Percentiles rank a stretch among this genome's conserved stretches.
Evolutionary conservation across 1,140 invertebrate species (phyloP).

Genomic region (Drosophila bifasciata): DNA sequence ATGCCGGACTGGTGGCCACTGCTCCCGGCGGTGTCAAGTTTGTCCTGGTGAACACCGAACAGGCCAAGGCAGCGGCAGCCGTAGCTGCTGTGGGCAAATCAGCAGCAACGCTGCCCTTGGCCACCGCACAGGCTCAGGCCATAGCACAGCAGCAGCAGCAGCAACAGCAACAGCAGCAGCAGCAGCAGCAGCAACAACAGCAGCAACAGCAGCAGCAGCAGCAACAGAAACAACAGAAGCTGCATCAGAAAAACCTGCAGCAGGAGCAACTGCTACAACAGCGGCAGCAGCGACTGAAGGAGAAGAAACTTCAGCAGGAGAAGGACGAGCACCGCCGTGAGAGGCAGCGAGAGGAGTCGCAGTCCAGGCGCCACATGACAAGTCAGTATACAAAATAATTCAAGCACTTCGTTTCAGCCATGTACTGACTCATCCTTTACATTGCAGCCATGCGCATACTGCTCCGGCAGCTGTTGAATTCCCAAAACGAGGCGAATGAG

Average conservation of each 20-base stretch:
- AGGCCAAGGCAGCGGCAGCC: conserved; percentile 58
- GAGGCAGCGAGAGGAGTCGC: conserved; percentile 54
- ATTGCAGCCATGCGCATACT: conserved; percentile 70
- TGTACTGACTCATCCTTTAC: background rate
- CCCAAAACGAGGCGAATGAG: conserved; percentile 84
- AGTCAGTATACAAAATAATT: conserved; percentile 40
- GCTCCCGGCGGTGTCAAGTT: conserved; percentile 76
- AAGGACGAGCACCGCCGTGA: conserved; percentile 60
- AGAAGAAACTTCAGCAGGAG: conserved; percentile 42
- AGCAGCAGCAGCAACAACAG: conserved; percentile 33
- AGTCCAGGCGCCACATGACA: conserved; percentile 62
- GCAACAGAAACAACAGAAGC: conserved; percentile 28
- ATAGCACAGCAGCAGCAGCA: conserved; percentile 40
- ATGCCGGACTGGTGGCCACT: conserved; percentile 58
- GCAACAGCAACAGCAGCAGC: conserved; percentile 50
- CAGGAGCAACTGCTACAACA: conserved; percentile 22
- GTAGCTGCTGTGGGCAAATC: conserved; percentile 55
- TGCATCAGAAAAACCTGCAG: conserved; percentile 39
- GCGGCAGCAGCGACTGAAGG: conserved; percentile 5
- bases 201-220: too few species aligned
- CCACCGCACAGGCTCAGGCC: conserved; percentile 35
- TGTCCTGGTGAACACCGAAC: conserved; percentile 75
- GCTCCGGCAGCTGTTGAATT: conserved; percentile 84
- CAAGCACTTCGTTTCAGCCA: too few species aligned
- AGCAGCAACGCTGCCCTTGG: conserved; percentile 30